These are phyloP conservation scores for Pomatorhinus ruficollis DNA, from an alignment of 2,113 vertebrate genomes.

Conservation along the genomic window DNA sequence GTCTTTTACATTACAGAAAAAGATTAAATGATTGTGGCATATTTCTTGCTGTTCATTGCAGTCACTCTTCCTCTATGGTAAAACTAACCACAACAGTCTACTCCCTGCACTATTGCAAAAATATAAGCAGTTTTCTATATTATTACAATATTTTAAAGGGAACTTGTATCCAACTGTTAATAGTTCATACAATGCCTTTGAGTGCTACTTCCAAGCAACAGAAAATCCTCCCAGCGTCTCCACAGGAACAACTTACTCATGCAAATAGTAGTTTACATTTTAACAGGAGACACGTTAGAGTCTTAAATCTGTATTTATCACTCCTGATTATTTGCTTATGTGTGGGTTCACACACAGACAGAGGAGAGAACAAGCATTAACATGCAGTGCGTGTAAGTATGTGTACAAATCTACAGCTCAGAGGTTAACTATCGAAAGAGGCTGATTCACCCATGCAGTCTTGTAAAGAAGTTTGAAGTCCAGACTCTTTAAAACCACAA, in stretches of 20 bases:
- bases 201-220: background rate
- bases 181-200: background rate
- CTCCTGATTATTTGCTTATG: background rate
- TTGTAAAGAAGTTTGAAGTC: background rate
- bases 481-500: background rate
- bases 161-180: background rate
- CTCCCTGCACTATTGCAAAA: background rate
- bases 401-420: background rate
- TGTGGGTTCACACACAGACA: background rate
- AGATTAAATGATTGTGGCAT: background rate
- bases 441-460: background rate
- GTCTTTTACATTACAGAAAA: background rate
- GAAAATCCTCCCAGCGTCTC: background rate
- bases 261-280: background rate
- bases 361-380: background rate
- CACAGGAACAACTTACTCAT: background rate
- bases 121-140: background rate
- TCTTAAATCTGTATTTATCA: background rate
- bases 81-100: background rate
- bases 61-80: background rate
- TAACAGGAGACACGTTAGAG: background rate
- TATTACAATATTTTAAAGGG: background rate
- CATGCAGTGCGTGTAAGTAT: fast-evolving
- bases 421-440: background rate
- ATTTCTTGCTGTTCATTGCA: background rate